phyloP scores from a whole-genome alignment of 1,140 invertebrate genomes.

The Nixonia krombeini region DNA sequence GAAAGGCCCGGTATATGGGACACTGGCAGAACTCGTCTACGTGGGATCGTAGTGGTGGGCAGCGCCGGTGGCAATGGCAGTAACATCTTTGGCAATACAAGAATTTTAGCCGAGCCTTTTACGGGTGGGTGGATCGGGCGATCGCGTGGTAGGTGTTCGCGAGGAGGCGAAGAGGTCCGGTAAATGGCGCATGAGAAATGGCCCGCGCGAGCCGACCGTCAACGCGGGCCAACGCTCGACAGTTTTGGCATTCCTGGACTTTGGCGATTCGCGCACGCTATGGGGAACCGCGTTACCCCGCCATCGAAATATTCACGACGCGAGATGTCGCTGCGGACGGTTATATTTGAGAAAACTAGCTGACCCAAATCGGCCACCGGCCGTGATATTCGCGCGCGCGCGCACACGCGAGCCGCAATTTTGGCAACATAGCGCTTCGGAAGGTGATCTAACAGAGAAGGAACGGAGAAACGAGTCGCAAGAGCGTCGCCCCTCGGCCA shows the following conservation, averaged over 20 bases:
- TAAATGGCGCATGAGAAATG: conserved; percentile 33
- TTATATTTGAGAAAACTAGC: conserved; percentile 43
- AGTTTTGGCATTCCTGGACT: too few relatives aligned
- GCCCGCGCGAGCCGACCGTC: conserved; percentile 30
- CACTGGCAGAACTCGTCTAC: conserved; percentile 62
- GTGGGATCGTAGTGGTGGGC: conserved; percentile 53
- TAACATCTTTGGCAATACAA: conserved; percentile 42
- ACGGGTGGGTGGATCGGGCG: conserved; percentile 51
- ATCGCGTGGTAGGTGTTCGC: conserved; percentile 29
- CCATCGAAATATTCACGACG: too few relatives aligned
- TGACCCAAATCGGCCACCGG: conserved; percentile 28
- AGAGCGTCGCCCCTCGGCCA: conserved; percentile 68
- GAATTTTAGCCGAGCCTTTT: conserved; percentile 61
- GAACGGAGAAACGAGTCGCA: conserved; percentile 63
- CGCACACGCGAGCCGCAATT: conserved; percentile 17
- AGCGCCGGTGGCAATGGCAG: conserved; percentile 45
- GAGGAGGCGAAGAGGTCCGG: not conserved
- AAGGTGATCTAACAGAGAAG: conserved; percentile 66
- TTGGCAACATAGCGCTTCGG: conserved; percentile 42
- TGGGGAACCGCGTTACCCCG: too few relatives aligned
- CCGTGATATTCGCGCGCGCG: too few relatives aligned
- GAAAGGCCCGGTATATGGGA: conserved; percentile 67
- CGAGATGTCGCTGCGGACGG: too few relatives aligned
- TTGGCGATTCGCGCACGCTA: too few relatives aligned
- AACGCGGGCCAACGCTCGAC: too few relatives aligned